Evolutionary conservation across 2,113 vertebrate genomes (phyloP).

Genomic region (Cephalopterus ornatus): DNA sequence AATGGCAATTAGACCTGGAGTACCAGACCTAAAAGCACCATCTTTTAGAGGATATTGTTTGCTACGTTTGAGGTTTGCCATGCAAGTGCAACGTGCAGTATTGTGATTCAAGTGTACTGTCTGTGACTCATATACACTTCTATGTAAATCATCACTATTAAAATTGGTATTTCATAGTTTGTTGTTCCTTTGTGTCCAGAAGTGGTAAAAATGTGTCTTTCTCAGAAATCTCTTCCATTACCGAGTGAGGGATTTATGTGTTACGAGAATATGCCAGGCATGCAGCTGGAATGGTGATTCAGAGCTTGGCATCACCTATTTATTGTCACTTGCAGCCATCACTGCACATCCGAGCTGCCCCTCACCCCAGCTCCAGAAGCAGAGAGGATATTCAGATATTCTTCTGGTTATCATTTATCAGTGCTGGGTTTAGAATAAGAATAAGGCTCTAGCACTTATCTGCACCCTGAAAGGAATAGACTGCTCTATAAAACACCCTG

Average conservation of each 20-base stretch:
- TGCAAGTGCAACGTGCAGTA: background rate
- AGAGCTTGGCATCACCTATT: background rate
- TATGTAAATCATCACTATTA: background rate
- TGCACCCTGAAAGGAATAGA: background rate
- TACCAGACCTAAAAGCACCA: background rate
- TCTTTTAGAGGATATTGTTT: rapidly evolving
- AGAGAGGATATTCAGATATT: background rate
- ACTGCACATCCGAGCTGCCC: background rate
- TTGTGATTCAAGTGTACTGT: background rate
- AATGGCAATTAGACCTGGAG: background rate
- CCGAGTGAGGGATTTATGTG: rapidly evolving
- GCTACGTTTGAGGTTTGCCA: background rate
- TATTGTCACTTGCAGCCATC: background rate
- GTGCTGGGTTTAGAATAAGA: background rate
- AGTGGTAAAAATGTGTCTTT: background rate
- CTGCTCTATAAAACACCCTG: background rate
- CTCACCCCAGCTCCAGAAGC: background rate
- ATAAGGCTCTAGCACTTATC: background rate
- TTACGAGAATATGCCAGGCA: background rate
- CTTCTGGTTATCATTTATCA: background rate
- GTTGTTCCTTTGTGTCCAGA: background rate
- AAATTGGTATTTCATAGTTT: background rate
- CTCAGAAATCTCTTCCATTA: background rate
- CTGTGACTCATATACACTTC: background rate
- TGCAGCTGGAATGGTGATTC: background rate